These are phyloP conservation scores for Passer domesticus DNA, from an alignment of 2,113 vertebrate genomes.

Conservation along the genomic window DNA sequence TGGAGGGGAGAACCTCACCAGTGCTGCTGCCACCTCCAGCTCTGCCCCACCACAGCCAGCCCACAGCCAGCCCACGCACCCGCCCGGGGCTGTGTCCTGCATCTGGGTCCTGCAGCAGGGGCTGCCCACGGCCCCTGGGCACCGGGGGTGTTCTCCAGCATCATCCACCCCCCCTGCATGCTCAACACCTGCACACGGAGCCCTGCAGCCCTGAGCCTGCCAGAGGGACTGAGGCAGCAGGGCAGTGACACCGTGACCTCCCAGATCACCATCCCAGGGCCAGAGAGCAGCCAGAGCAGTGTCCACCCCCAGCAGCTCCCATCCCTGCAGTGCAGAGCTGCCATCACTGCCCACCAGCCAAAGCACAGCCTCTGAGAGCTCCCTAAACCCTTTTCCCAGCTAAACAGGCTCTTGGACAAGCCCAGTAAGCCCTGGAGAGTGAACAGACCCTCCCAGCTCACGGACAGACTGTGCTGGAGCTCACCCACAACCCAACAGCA, in stretches of 20 bases:
- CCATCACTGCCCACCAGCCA: neutral
- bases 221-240: rapidly evolving
- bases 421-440: rapidly evolving
- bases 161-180: neutral
- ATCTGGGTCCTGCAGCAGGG: neutral
- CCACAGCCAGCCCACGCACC: rapidly evolving
- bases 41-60: rapidly evolving
- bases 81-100: neutral
- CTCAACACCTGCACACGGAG: rapidly evolving
- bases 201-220: neutral
- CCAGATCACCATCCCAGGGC: neutral
- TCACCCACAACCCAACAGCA: rapidly evolving
- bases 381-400: neutral
- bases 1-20: neutral
- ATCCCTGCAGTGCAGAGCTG: neutral
- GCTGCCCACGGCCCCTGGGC: neutral
- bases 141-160: neutral
- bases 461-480: rapidly evolving
- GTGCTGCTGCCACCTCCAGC: rapidly evolving
- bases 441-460: neutral
- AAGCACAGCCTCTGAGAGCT: rapidly evolving
- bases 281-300: neutral
- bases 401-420: rapidly evolving
- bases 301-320: neutral
- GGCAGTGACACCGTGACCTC: neutral